These are phyloP conservation scores for Amiota mariae DNA, from an alignment of 2,888 invertebrate genomes.

Conservation along the genomic window DNA sequence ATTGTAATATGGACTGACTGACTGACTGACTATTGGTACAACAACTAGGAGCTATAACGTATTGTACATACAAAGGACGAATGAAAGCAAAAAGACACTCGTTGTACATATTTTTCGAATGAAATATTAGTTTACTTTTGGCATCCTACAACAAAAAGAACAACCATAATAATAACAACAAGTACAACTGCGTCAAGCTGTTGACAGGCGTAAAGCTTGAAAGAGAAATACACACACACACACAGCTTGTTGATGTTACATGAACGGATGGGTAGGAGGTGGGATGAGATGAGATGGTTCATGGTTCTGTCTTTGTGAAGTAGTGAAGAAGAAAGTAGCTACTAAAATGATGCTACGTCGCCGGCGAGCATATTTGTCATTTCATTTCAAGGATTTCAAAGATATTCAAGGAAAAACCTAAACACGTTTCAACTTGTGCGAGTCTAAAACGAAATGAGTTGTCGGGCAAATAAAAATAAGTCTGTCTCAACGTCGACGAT, in stretches of 20 bases:
- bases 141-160: slow-evolving; percentile 40
- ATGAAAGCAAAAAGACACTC: slow-evolving; percentile 7
- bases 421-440: slow-evolving; percentile 34
- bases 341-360: slow-evolving; percentile 27
- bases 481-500: slow-evolving; percentile 24
- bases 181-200: slow-evolving; percentile 35
- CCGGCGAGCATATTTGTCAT: slow-evolving; percentile 57
- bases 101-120: slow-evolving; percentile 52
- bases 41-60: neutral
- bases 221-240: no score
- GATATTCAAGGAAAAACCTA: no score
- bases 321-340: no score
- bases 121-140: slow-evolving; percentile 65
- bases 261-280: no score
- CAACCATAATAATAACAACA: slow-evolving; percentile 32
- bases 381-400: slow-evolving; percentile 60
- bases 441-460: slow-evolving; percentile 34
- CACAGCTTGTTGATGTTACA: no score
- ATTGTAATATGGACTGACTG: no score
- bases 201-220: slow-evolving; percentile 14
- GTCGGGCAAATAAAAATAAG: slow-evolving; percentile 32
- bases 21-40: no score
- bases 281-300: no score
- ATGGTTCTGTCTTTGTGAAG: no score
- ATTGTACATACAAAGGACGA: neutral